These are phyloP conservation scores for Lacerta agilis DNA, from an alignment of 2,797 vertebrate genomes.

Conservation along the genomic window DNA sequence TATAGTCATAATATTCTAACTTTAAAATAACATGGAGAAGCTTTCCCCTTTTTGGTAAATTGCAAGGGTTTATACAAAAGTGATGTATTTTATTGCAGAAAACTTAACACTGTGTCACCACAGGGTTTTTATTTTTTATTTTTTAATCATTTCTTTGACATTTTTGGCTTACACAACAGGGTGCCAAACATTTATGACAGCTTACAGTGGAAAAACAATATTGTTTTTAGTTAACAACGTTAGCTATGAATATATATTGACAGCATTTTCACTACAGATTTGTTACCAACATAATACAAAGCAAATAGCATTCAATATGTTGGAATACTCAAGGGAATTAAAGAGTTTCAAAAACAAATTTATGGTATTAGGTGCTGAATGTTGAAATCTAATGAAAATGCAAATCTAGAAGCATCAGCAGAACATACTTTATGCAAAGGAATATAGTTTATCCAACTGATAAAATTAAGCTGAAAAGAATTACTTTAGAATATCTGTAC, in stretches of 20 bases:
- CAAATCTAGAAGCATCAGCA: slow-evolving; percentile 73
- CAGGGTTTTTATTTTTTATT: slow-evolving; percentile 45
- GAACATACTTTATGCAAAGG: slow-evolving; percentile 63
- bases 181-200: slow-evolving; percentile 82
- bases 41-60: slow-evolving; percentile 36
- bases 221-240: slow-evolving; percentile 88
- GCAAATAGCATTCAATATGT: slow-evolving; percentile 81
- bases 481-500: slow-evolving; percentile 53
- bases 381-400: slow-evolving; percentile 84
- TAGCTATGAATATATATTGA: slow-evolving; percentile 85
- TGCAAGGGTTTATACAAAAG: slow-evolving; percentile 55
- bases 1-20: slow-evolving; percentile 52
- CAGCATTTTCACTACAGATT: slow-evolving; percentile 81
- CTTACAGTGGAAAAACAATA: slow-evolving; percentile 84
- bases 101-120: slow-evolving; percentile 68
- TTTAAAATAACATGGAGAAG: slow-evolving; percentile 56
- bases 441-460: slow-evolving; percentile 70
- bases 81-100: slow-evolving; percentile 61
- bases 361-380: slow-evolving; percentile 81
- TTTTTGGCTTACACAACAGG: slow-evolving; percentile 77
- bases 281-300: slow-evolving; percentile 83
- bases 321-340: slow-evolving; percentile 78
- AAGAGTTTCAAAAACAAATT: slow-evolving; percentile 82
- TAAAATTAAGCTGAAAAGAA: slow-evolving; percentile 72
- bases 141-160: slow-evolving; percentile 67